Conservation (phyloP, 2,888 invertebrate species). For the Orchesellides sinensis region DNA sequence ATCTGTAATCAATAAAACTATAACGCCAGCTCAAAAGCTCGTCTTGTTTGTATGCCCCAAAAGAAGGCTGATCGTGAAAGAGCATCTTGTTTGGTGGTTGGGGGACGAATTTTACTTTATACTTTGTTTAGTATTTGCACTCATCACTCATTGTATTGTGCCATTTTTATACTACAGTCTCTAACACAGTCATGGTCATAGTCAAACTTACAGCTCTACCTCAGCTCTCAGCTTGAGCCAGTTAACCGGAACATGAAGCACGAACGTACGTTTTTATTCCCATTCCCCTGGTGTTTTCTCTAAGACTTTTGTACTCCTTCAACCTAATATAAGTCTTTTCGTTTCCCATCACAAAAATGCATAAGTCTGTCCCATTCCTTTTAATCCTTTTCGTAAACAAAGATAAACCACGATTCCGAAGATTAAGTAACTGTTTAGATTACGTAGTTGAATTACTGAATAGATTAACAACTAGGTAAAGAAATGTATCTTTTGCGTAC, state of each 20-base stretch:
- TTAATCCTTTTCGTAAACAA: not conserved
- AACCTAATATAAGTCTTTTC: not conserved
- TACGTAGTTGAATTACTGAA: no score
- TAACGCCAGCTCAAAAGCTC: no score
- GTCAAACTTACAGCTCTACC: slow-evolving; percentile 5
- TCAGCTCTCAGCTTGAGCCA: slow-evolving; percentile 46
- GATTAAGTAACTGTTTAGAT: slow-evolving; percentile 5
- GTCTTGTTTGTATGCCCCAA: no score
- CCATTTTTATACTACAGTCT: slow-evolving; percentile 6
- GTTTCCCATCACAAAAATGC: slow-evolving; percentile 6
- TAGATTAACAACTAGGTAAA: no score
- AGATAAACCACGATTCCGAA: slow-evolving; percentile 17
- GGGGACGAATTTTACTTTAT: no score
- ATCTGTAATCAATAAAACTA: no score
- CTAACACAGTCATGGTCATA: slow-evolving; percentile 2
- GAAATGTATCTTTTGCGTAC: no score
- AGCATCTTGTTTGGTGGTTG: no score
- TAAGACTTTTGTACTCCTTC: slow-evolving; percentile 1
- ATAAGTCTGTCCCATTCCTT: slow-evolving; percentile 7
- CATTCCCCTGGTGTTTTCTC: not conserved
- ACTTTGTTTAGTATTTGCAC: no score
- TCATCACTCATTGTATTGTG: no score
- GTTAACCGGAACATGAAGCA: slow-evolving; percentile 50
- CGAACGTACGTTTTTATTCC: slow-evolving; percentile 21
- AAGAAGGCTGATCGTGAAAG: no score